Percentiles rank a stretch among this genome's conserved stretches.
Conservation (phyloP, 2,888 invertebrate genomes). For the Melanophora roralis region DNA sequence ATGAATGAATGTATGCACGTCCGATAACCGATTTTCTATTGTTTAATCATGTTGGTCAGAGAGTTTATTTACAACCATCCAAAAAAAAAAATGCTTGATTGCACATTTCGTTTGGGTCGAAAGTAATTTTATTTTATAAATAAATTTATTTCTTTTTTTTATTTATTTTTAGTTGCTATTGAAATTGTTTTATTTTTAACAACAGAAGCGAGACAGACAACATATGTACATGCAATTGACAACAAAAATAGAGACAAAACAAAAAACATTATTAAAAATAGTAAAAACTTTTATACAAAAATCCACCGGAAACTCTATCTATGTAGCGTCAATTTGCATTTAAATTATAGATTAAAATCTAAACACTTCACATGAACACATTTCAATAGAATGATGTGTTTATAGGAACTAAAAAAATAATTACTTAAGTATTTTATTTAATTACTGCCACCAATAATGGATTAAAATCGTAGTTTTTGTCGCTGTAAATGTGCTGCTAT, state of each 20-base stretch:
- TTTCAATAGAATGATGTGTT: background rate
- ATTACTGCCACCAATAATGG: background rate
- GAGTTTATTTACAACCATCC: background rate
- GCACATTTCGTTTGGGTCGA: slow-evolving; percentile 33
- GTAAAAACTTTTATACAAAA: background rate
- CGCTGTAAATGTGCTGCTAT: background rate
- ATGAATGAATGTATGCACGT: background rate
- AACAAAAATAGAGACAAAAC: background rate
- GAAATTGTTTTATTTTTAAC: slow-evolving; percentile 56
- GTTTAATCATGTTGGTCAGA: slow-evolving; percentile 9
- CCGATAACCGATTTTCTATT: slow-evolving; percentile 24
- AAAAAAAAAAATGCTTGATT: slow-evolving; percentile 37
- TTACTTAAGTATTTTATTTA: background rate
- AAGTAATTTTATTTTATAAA: slow-evolving; percentile 46
- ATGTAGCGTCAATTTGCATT: slow-evolving; percentile 41
- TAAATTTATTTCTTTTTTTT: slow-evolving; percentile 38
- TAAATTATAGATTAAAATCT: background rate
- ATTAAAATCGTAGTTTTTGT: background rate
- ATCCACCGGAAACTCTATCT: slow-evolving; percentile 51
- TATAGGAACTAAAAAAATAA: background rate
- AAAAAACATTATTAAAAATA: background rate
- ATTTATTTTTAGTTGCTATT: slow-evolving; percentile 39
- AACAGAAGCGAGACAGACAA: slow-evolving; percentile 14
- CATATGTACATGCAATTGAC: background rate
- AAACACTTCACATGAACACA: background rate